Evolutionary conservation across 2,888 invertebrate species (phyloP).

Genomic region (Ligdia adustata): DNA sequence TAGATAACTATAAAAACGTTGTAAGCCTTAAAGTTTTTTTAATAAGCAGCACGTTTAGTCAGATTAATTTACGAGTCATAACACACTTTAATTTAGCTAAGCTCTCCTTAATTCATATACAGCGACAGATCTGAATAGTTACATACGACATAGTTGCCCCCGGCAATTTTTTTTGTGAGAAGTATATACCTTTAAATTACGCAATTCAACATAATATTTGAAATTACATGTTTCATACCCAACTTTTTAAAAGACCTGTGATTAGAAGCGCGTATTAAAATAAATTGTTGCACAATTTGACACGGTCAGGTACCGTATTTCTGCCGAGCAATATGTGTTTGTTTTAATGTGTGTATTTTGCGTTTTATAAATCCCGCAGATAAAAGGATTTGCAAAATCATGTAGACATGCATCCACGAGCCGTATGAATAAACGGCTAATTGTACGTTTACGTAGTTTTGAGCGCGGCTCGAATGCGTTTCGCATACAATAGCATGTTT

Average conservation of each 20-base stretch:
- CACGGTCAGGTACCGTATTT: too few relatives aligned
- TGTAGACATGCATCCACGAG: slow-evolving; percentile 15
- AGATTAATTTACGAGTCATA: too few relatives aligned
- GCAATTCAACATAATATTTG: background rate
- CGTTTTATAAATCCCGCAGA: slow-evolving; percentile 18
- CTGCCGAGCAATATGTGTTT: too few relatives aligned
- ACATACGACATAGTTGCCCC: too few relatives aligned
- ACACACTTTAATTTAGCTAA: too few relatives aligned
- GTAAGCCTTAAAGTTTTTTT: too few relatives aligned
- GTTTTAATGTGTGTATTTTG: slow-evolving; percentile 1
- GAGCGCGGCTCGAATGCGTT: slow-evolving; percentile 43
- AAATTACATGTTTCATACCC: background rate
- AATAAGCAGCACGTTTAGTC: too few relatives aligned
- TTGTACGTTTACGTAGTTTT: slow-evolving; percentile 48
- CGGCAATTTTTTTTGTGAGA: background rate
- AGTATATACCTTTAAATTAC: background rate
- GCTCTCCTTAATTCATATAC: too few relatives aligned
- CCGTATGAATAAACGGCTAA: slow-evolving; percentile 40
- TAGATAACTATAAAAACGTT: too few relatives aligned
- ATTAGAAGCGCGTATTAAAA: slow-evolving; percentile 8
- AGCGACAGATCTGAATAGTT: too few relatives aligned
- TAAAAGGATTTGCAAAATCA: slow-evolving; percentile 22
- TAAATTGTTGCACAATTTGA: slow-evolving; percentile 12
- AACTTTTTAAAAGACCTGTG: slow-evolving; percentile 1
- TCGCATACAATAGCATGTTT: slow-evolving; percentile 61